These are phyloP conservation scores for Fregata magnificens DNA, from an alignment of 2,113 vertebrate species.

Conservation along the genomic window DNA sequence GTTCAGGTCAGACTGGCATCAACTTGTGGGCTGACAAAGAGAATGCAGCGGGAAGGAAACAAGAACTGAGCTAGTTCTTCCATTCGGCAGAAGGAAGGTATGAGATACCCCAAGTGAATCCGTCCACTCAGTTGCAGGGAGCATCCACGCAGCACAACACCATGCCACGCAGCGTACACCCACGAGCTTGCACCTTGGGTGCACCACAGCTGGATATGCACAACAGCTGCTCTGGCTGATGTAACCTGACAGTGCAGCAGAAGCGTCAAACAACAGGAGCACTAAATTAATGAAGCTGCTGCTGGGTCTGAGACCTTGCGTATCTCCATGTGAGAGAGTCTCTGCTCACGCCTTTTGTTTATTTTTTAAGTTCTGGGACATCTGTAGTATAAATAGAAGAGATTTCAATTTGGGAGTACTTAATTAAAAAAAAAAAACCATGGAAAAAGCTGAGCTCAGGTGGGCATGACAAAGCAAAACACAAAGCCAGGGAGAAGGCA, in stretches of 20 bases:
- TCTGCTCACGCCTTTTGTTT: background rate
- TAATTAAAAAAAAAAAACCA: background rate
- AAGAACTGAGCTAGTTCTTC: background rate
- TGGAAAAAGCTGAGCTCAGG: background rate
- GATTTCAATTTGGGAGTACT: background rate
- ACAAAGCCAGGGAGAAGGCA: background rate
- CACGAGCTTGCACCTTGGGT: background rate
- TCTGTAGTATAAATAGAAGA: background rate
- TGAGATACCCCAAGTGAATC: background rate
- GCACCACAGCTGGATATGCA: background rate
- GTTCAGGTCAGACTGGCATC: background rate
- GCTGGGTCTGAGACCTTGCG: background rate
- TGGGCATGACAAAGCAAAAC: constrained; percentile 1
- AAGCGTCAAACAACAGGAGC: background rate
- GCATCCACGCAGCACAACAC: background rate
- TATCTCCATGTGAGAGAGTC: background rate
- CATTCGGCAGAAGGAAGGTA: background rate
- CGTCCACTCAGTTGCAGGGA: fast-evolving
- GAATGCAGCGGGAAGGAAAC: fast-evolving
- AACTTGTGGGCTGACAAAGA: background rate
- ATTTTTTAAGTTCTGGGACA: background rate
- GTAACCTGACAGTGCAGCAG: background rate
- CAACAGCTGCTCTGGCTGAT: background rate
- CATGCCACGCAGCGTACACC: fast-evolving
- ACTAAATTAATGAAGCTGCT: background rate